Evolutionary conservation across 2,113 vertebrate genomes (phyloP).

Genomic region (Psittacus erithacus): DNA sequence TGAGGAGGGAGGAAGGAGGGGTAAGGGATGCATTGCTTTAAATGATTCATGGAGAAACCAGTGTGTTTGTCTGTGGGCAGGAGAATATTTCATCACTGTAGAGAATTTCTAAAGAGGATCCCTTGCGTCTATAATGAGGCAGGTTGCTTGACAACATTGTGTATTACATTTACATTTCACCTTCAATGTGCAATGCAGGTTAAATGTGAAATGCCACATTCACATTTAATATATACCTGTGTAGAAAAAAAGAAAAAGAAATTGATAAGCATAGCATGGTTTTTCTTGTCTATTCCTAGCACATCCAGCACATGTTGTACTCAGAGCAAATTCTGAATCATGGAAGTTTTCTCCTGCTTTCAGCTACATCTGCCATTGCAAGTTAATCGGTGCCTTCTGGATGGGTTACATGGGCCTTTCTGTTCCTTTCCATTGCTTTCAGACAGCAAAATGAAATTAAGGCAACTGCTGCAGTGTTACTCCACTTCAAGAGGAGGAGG

Average conservation of each 20-base stretch:
- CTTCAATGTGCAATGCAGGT: background rate
- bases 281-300: background rate
- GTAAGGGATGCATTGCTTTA: background rate
- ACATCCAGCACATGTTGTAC: background rate
- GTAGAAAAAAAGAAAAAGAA: fast-evolving
- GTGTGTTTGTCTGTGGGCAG: background rate
- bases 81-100: background rate
- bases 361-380: background rate
- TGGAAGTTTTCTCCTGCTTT: background rate
- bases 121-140: background rate
- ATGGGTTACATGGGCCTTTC: background rate
- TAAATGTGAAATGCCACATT: background rate
- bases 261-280: fast-evolving
- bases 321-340: background rate
- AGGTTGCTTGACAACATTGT: background rate
- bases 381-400: background rate
- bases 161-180: background rate
- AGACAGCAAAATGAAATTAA: background rate
- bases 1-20: background rate
- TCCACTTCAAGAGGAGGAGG: background rate
- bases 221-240: background rate
- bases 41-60: background rate
- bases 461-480: background rate
- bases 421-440: background rate
- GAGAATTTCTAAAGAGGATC: background rate